Base-by-base conservation (phyloP, 2,113 vertebrate genomes). In the Peromyscus leucopus region DNA sequence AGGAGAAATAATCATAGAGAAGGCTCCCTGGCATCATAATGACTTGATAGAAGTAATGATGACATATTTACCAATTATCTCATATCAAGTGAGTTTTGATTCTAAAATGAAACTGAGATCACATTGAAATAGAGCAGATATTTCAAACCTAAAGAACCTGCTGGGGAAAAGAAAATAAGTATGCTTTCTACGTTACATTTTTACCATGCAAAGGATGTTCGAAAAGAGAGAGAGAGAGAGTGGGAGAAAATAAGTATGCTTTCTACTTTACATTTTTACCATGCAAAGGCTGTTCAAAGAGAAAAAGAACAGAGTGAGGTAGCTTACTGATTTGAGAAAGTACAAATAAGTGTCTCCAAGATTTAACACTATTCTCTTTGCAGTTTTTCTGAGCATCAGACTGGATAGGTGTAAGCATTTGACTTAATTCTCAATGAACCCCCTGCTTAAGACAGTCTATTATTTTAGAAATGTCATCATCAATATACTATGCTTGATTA, bases 51-150 rank as follows among this genome's bases (percentile, higher is more conserved):
- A 42, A 63, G 67, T 65, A 82, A 69, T 90, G 6, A 31, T 31
- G 33, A 17, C 46, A 42, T 87, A 91, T 67, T 80, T 74, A 6
- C 16, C 26, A 61, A n/a, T 21, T 91, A 16, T 57, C 80, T 87
- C 33, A 65, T 61, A 83, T 42, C 48, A 86, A 75, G 84, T 21
- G 69, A 6, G 15, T 16, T 94, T 80, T 85, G 26, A 51, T 85
- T 89, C 31, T 48, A 87, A 92, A 82, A 48, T 89, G 28, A 71
- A 89, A 80, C 72, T 39, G 55, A 93, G 75, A 72, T 65, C 19
- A 24, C 5, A 59, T 13, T n/a, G 33, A 75, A 82, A 86, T 89
- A 86, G 72, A 74, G 82, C 82, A 22, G 21, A 75, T 19, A 9
- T 67, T 92, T 83, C 21, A 91, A 82, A 69, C 69, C 36, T 63